These are phyloP conservation scores for Bufo bufo DNA, from an alignment of 2,113 vertebrate species.

Conservation along the genomic window DNA sequence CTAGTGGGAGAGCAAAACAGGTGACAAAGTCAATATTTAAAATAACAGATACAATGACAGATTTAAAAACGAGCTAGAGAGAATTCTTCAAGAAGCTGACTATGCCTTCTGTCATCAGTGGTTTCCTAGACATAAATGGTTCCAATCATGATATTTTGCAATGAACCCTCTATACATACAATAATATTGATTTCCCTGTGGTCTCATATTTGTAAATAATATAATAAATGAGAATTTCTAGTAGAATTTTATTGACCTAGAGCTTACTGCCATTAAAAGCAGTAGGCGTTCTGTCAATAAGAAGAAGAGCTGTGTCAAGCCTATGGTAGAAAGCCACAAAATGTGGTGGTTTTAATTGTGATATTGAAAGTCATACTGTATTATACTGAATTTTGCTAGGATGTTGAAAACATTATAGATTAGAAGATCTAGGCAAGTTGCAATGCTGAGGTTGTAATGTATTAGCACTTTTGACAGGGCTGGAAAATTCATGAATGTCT, in stretches of 20 bases:
- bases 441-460: not conserved
- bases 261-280: not conserved
- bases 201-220: not conserved
- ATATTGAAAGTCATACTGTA: not conserved
- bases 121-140: not conserved
- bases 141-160: not conserved
- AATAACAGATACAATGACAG: too few species aligned
- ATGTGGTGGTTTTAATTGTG: not conserved
- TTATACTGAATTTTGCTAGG: not conserved
- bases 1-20: too few species aligned
- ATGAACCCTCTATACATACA: not conserved
- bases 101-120: not conserved
- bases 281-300: not conserved
- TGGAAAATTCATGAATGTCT: not conserved
- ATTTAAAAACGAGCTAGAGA: not conserved
- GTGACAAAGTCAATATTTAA: too few species aligned
- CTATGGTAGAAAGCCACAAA: not conserved
- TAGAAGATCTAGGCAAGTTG: not conserved
- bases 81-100: not conserved
- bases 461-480: not conserved
- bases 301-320: not conserved
- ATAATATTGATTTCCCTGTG: not conserved
- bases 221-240: not conserved
- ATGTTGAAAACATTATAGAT: not conserved
- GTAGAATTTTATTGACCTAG: not conserved